Conservation (phyloP, 2,888 invertebrate species). For the Nysson spinosus region DNA sequence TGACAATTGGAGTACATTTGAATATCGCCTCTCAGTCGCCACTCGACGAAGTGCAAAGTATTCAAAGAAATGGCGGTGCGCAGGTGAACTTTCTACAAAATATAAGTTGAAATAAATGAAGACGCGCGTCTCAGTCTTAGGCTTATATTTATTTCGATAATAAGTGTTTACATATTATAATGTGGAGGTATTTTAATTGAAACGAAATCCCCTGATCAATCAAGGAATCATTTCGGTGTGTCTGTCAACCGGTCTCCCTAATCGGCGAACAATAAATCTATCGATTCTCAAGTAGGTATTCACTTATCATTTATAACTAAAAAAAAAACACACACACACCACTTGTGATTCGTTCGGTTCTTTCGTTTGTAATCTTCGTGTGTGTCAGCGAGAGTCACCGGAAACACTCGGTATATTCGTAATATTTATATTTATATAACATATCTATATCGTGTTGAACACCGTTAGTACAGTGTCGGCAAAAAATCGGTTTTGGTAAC, state of each 20-base stretch:
- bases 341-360: slow-evolving; percentile 37
- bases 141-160: slow-evolving; percentile 75
- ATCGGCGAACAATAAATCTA: slow-evolving; percentile 44
- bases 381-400: slow-evolving; percentile 37
- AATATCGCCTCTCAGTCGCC: too few relatives aligned
- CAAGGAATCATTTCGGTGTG: slow-evolving; percentile 38
- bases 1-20: too few relatives aligned
- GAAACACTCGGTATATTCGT: slow-evolving; percentile 14
- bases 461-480: slow-evolving; percentile 37
- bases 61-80: too few relatives aligned
- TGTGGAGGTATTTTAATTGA: slow-evolving; percentile 75
- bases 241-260: slow-evolving; percentile 31
- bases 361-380: slow-evolving; percentile 28
- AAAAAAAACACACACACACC: too few relatives aligned
- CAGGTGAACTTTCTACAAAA: too few relatives aligned
- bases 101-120: slow-evolving; percentile 15
- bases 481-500: slow-evolving; percentile 57
- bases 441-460: slow-evolving; percentile 37
- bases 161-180: slow-evolving; percentile 73
- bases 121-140: slow-evolving; percentile 69
- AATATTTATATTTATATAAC: slow-evolving; percentile 26
- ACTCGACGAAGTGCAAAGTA: too few relatives aligned
- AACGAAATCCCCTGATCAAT: slow-evolving; percentile 64
- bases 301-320: slow-evolving; percentile 54
- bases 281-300: slow-evolving; percentile 48